Base-by-base conservation (phyloP, 2,797 vertebrate species). In the Tenualosa thibaudeaui region DNA sequence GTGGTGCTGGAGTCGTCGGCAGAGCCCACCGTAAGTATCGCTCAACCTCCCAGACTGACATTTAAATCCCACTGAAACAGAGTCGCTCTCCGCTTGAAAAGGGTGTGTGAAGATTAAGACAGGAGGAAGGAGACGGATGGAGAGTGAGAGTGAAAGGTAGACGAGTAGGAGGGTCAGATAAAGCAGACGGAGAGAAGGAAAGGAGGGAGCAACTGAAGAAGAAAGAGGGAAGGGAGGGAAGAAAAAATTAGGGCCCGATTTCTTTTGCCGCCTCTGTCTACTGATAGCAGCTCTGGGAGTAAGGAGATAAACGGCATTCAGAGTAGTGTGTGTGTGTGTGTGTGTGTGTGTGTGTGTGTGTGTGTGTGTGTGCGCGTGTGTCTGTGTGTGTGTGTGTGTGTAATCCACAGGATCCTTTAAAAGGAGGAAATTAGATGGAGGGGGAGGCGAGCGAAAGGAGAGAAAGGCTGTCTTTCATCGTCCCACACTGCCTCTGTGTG, bases 261-360 rank as follows among this genome's bases (percentile, higher is more conserved):
- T 88, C 90, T 87, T 92, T 89, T 93, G 92, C 91, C 91, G 65
- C 78, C 88, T 86, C 81, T 91, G 89, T 93, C 86, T 84, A 85
- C 86, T 92, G 91, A 90, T 90, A 92, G 93, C 89, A 91, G 92
- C 65, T 90, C 58, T 81, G 90, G 87, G 89, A 93, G 92, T 90
- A 89, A 86, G 91, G 91, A 89, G 91, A 92, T 92, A 91, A 93
- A 89, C 89, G 89, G 89, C 86, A 87, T 90, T 90, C 83, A 88
- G 90, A 91, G 89, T 85, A 85, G 75, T n/a, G 86, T 90, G 83
- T 92, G 85, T 92, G 88, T 75, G 37, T 75, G 31, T 75, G 31
- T 75, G 31, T 75, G 31, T 75, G 68, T 19, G 56, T 65, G 37
- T 75, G 68, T 5, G 91, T 91, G 31, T 43, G 68, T 78, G 71